phyloP scores from a whole-genome alignment of 2,888 invertebrate species.

The Drosophila stalkeri region DNA sequence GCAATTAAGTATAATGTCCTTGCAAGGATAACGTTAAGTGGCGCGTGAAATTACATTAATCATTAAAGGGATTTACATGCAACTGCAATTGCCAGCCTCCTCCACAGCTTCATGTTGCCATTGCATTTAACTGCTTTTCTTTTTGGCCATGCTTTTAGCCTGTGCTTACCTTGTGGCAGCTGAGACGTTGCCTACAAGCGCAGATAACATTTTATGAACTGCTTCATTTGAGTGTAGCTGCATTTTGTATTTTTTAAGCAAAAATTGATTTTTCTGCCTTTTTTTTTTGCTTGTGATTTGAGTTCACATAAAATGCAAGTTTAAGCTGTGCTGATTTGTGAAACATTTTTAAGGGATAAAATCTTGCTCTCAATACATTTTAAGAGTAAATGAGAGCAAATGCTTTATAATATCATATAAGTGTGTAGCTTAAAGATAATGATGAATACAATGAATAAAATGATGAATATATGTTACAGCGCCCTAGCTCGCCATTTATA shows the following conservation, averaged over 20 bases:
- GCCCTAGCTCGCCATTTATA: too few relatives aligned
- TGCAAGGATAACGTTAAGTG: slow-evolving; percentile 84
- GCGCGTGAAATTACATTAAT: slow-evolving; percentile 85
- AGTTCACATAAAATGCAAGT: neutral
- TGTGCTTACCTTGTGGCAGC: slow-evolving; percentile 35
- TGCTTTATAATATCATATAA: too few relatives aligned
- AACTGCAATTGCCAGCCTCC: slow-evolving; percentile 30
- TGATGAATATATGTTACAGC: too few relatives aligned
- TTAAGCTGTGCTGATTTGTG: neutral
- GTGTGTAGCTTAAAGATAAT: too few relatives aligned
- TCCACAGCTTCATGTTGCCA: neutral
- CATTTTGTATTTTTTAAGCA: neutral
- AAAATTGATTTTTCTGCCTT: neutral
- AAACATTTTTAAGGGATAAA: too few relatives aligned
- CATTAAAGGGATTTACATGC: slow-evolving; percentile 83
- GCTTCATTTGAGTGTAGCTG: neutral
- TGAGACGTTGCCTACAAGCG: neutral
- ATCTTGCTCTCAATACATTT: too few relatives aligned
- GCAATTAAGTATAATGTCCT: slow-evolving; percentile 84
- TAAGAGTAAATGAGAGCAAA: too few relatives aligned
- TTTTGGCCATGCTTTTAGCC: slow-evolving; percentile 22
- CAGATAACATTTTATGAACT: neutral
- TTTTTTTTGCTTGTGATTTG: neutral
- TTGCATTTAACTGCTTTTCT: slow-evolving; percentile 24
- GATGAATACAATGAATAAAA: too few relatives aligned